Base-by-base conservation (phyloP, 2,888 invertebrate species). In the Standfussiana lucernea region DNA sequence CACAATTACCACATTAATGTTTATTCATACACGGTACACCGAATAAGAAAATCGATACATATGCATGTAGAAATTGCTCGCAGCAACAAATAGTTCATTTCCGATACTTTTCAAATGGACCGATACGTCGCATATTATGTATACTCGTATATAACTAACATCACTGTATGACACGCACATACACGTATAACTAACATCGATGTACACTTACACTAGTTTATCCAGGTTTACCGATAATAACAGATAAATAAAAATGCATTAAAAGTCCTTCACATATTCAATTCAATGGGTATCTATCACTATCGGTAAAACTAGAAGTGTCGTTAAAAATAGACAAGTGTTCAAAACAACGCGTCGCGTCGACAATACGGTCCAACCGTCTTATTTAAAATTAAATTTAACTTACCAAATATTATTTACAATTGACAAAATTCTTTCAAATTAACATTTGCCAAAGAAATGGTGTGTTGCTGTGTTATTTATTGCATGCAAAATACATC, bases 361-460 rank as follows among this genome's bases (percentile, higher is more conserved):
- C 45, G 64, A 64, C 28, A n/a, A 62, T 72, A 83, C 85, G 83
- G 80, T 77, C 65, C 47, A 8, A 85, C 83, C 83, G 75, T 69
- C 40, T n/a, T 59, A 50, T 68, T 65, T 64, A 61, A 62, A 70
- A 24, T 62, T 53, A 62, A 70, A 24, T 62, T 53, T 50, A 67
- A 68, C 61, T 73, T 71, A 84, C 53, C 13, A 69, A 71, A 45
- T 66, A 75, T 37, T 80, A 84, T 84, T 75, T 85, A 85, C 84
- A 84, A 75, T 62, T 67, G 53, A 72, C 59, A 73, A 42, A 70
- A 65, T 13, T 61, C 15, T 62, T 71, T 50, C 24, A 66, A 50
- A 56, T 37, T 11, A 42, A 62, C 37, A 73, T 82, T 75, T 85
- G 86, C 74, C 84, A 85, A 85, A 83, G 75, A 85, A 85, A 85